Percentiles rank a stretch among this genome's conserved stretches.
Evolutionary conservation across 2,113 vertebrate genomes (phyloP).

Genomic region (Tragulus kanchil): DNA sequence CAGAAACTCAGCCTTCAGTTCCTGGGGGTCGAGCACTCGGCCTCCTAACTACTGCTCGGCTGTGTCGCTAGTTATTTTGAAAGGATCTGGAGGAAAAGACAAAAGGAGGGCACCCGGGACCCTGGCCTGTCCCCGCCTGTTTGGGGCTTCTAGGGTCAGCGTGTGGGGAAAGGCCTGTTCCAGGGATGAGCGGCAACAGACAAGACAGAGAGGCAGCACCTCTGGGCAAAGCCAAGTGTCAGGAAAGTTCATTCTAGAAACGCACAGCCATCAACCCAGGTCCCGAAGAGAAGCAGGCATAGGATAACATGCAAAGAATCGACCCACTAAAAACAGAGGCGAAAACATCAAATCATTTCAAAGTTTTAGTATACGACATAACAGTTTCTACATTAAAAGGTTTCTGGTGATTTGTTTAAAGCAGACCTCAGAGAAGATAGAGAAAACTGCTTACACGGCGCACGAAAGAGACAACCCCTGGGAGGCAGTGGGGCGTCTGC

Average conservation of each 20-base stretch:
- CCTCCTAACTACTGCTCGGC: background rate
- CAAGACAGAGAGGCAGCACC: background rate
- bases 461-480: background rate
- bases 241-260: background rate
- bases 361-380: background rate
- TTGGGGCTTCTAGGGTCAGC: background rate
- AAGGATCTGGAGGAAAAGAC: background rate
- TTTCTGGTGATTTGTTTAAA: background rate
- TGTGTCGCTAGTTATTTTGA: background rate
- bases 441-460: background rate
- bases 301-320: background rate
- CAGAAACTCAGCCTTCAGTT: background rate
- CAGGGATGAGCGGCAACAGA: background rate
- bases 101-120: background rate
- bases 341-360: background rate
- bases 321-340: background rate
- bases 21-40: background rate
- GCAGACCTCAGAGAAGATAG: background rate
- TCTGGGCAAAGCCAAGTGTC: background rate
- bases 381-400: background rate
- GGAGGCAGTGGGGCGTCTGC: fast-evolving
- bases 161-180: background rate
- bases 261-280: background rate
- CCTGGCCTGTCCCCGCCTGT: background rate
- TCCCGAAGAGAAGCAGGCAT: background rate